A percentile compares a stretch with the other conserved stretches of the same genome.
These are phyloP conservation scores for Coluber constrictor DNA, from an alignment of 2,797 vertebrate genomes.

Conservation along the genomic window DNA sequence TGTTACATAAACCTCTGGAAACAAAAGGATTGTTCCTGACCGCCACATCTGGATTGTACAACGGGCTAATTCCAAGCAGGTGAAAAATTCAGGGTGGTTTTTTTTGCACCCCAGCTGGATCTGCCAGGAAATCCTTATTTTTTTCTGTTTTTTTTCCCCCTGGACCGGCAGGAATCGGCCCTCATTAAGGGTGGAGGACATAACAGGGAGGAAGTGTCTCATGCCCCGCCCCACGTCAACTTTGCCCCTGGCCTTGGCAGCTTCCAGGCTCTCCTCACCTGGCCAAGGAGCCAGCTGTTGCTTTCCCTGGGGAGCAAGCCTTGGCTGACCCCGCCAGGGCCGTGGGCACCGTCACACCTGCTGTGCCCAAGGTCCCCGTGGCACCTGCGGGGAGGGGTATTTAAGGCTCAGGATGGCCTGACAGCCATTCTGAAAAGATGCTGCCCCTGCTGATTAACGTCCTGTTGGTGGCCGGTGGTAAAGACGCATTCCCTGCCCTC, in stretches of 20 bases:
- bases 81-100: not conserved
- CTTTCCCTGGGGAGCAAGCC: not conserved
- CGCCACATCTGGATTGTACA: not conserved
- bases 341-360: not conserved
- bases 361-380: not conserved
- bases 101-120: not conserved
- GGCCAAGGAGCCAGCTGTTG: not conserved
- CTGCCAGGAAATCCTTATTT: not conserved
- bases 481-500: not conserved
- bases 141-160: fast-evolving
- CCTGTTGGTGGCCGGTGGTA: slow-evolving; percentile 52
- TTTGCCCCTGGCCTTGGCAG: not conserved
- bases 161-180: not conserved
- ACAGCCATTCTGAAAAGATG: not conserved
- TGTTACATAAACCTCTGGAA: not conserved
- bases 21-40: not conserved
- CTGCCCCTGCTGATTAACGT: not conserved
- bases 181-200: fast-evolving
- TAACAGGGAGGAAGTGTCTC: not conserved
- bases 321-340: not conserved
- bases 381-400: not conserved
- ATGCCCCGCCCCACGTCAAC: too few species aligned
- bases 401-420: not conserved
- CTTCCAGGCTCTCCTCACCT: not conserved
- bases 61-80: not conserved